Conservation (phyloP, 2,113 vertebrate species). For the Pleuronectes platessa region DNA sequence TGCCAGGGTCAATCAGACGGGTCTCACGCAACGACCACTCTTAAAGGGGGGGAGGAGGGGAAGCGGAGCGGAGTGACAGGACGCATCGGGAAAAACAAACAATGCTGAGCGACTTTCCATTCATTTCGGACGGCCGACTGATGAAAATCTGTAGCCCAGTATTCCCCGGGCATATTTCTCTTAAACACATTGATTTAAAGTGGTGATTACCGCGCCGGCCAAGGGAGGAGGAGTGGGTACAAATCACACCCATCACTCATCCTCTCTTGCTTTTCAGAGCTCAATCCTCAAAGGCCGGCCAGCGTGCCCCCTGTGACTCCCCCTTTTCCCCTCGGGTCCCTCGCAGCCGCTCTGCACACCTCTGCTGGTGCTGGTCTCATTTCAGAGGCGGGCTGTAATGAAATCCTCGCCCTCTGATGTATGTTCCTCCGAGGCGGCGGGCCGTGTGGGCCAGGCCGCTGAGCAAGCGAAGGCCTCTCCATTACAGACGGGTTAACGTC, state of each 20-base stretch:
- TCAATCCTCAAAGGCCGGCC: slow-evolving; percentile 52
- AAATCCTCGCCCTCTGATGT: slow-evolving; percentile 74
- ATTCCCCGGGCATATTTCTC: slow-evolving; percentile 59
- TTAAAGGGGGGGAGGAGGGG: slow-evolving; percentile 17
- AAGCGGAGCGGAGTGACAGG: slow-evolving; percentile 44
- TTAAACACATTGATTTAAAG: slow-evolving; percentile 64
- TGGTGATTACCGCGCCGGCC: slow-evolving; percentile 62
- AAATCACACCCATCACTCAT: slow-evolving; percentile 76
- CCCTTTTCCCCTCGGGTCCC: slow-evolving; percentile 23
- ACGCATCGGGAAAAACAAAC: slow-evolving; percentile 54
- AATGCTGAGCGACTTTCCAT: slow-evolving; percentile 54
- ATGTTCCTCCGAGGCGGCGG: slow-evolving; percentile 66
- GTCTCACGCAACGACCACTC: slow-evolving; percentile 68
- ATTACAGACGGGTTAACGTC: slow-evolving; percentile 74
- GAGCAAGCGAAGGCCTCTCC: slow-evolving; percentile 75
- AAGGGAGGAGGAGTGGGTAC: slow-evolving; percentile 31
- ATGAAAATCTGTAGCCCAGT: slow-evolving; percentile 48
- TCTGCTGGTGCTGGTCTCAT: slow-evolving; percentile 48
- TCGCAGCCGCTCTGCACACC: slow-evolving; percentile 57
- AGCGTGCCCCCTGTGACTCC: slow-evolving; percentile 19
- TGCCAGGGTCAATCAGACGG: slow-evolving; percentile 60
- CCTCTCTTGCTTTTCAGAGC: slow-evolving; percentile 62
- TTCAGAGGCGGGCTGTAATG: slow-evolving; percentile 57
- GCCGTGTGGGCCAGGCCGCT: slow-evolving; percentile 73
- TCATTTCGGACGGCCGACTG: slow-evolving; percentile 34